Conservation (phyloP, 2,888 invertebrate genomes). For the Agrotis segetum region DNA sequence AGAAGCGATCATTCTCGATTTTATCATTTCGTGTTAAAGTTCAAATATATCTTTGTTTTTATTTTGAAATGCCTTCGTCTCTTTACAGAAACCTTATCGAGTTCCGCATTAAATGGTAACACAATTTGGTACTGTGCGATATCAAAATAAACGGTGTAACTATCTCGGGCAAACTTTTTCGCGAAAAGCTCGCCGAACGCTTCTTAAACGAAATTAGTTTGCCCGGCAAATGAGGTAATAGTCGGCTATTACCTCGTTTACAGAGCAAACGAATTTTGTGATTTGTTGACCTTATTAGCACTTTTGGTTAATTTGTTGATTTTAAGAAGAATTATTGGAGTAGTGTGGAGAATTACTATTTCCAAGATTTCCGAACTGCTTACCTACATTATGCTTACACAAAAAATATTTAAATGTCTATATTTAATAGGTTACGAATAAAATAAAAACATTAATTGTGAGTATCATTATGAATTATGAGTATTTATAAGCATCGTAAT, state of each 20-base stretch:
- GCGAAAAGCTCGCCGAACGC: constrained; percentile 28
- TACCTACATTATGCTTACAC: too few species aligned
- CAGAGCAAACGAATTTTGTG: constrained; percentile 50
- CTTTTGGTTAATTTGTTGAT: constrained; percentile 41
- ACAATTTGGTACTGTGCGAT: constrained; percentile 10
- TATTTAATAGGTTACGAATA: too few species aligned
- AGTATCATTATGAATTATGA: too few species aligned
- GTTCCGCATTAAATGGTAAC: constrained; percentile 10
- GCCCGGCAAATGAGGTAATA: constrained; percentile 51
- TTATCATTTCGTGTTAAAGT: too few species aligned
- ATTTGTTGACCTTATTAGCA: constrained; percentile 53
- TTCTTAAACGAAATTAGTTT: constrained; percentile 56
- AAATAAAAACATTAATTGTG: too few species aligned
- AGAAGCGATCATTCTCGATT: too few species aligned
- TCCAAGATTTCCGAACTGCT: too few species aligned
- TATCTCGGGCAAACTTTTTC: constrained; percentile 29
- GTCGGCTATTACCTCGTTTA: constrained; percentile 47
- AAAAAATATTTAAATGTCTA: too few species aligned
- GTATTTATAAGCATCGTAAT: too few species aligned
- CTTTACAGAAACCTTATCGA: background rate
- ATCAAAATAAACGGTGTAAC: constrained; percentile 36
- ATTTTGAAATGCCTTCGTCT: background rate
- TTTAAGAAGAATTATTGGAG: background rate
- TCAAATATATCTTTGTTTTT: too few species aligned
- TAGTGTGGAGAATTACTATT: background rate